Percentiles rank a stretch among this genome's conserved stretches.
Evolutionary conservation across 2,888 invertebrate genomes (phyloP).

Genomic region (Halictus ligatus): DNA sequence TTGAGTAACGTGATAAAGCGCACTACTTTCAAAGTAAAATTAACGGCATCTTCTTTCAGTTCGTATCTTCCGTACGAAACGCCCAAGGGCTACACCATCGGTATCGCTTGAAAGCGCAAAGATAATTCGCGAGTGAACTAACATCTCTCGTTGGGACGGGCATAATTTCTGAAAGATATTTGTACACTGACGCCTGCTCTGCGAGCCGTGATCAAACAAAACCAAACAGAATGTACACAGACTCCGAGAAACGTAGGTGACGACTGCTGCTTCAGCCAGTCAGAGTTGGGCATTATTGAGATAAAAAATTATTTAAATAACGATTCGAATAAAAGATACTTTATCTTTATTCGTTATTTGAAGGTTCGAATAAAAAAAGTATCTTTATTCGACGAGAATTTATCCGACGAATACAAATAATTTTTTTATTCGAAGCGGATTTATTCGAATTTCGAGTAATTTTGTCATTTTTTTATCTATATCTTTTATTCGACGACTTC

Average conservation of each 20-base stretch:
- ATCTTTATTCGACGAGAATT: too few species aligned
- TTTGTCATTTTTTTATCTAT: too few species aligned
- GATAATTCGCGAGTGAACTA: conserved; percentile 24
- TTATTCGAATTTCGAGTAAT: too few species aligned
- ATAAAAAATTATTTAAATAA: too few species aligned
- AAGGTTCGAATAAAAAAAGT: too few species aligned
- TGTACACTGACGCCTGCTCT: background rate
- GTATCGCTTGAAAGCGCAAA: conserved; percentile 16
- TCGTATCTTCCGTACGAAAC: conserved; percentile 32
- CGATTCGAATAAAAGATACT: too few species aligned
- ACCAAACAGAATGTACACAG: conserved; percentile 2
- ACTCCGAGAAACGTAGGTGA: background rate
- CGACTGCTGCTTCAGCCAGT: background rate
- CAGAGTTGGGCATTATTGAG: too few species aligned
- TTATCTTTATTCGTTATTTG: too few species aligned
- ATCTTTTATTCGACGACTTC: too few species aligned
- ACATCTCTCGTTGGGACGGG: background rate
- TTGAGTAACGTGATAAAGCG: conserved; percentile 3
- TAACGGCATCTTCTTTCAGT: conserved; percentile 24
- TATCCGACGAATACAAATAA: too few species aligned
- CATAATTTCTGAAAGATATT: conserved; percentile 10
- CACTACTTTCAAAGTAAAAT: conserved; percentile 23
- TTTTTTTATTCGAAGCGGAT: too few species aligned
- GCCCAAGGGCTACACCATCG: conserved; percentile 39
- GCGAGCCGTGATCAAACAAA: conserved; percentile 12